Evolutionary conservation across 2,888 invertebrate species (phyloP).

Genomic region (Andrena dorsata): DNA sequence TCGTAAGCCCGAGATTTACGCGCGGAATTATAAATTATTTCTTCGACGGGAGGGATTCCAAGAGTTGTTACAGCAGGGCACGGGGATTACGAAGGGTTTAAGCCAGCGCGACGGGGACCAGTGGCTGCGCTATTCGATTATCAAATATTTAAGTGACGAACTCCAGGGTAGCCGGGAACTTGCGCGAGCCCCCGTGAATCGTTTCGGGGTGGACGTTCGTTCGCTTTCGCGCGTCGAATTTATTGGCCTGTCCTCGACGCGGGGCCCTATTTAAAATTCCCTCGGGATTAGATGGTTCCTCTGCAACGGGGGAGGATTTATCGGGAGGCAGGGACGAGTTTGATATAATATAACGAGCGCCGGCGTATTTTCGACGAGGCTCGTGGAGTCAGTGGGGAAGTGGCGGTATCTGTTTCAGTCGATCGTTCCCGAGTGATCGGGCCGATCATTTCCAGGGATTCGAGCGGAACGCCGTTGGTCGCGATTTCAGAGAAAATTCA

Average conservation of each 20-base stretch:
- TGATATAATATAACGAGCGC: neutral
- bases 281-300: neutral
- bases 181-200: conserved; percentile 8
- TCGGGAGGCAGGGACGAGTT: neutral
- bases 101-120: conserved; percentile 48
- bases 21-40: conserved; percentile 68
- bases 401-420: conserved; percentile 19
- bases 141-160: conserved; percentile 64
- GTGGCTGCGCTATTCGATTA: conserved; percentile 46
- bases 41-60: conserved; percentile 51
- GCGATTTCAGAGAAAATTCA: conserved; percentile 39
- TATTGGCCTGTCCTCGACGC: neutral
- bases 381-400: neutral
- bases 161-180: conserved; percentile 37
- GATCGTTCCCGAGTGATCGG: conserved; percentile 32
- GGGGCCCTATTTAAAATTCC: neutral
- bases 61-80: conserved; percentile 46
- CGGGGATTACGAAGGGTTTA: conserved; percentile 52
- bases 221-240: conserved; percentile 1
- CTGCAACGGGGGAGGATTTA: conserved; percentile 1
- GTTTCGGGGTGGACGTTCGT: neutral
- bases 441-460: conserved; percentile 19
- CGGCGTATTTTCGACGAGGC: neutral
- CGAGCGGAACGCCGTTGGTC: neutral
- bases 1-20: conserved; percentile 56